Evolutionary conservation across 2,797 vertebrate species (phyloP).

Genomic region (Anguilla megastoma): DNA sequence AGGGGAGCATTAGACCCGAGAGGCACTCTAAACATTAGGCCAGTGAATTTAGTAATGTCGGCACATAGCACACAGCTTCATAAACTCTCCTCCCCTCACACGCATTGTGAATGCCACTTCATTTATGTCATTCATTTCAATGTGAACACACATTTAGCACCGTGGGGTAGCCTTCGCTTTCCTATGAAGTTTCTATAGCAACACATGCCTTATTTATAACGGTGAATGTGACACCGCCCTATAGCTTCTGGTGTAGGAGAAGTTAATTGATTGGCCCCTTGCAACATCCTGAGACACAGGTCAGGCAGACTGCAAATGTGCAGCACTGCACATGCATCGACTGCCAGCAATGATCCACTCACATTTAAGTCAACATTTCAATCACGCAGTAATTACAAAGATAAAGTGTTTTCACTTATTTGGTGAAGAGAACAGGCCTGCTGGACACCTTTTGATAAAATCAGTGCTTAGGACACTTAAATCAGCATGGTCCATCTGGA

Average conservation of each 20-base stretch:
- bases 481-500: background rate
- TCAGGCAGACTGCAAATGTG: background rate
- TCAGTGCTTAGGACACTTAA: background rate
- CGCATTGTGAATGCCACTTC: background rate
- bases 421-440: background rate
- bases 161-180: background rate
- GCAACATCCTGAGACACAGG: background rate
- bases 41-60: background rate
- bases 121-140: constrained; percentile 5
- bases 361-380: background rate
- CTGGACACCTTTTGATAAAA: background rate
- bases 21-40: background rate
- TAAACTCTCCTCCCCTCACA: background rate
- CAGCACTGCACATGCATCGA: background rate
- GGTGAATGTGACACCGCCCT: background rate
- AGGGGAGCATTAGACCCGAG: background rate
- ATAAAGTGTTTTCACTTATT: background rate
- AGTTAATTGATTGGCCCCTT: constrained; percentile 24
- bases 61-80: background rate
- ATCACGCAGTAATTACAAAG: background rate
- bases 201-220: constrained; percentile 22
- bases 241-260: constrained; percentile 6
- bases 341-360: background rate
- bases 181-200: constrained; percentile 31
- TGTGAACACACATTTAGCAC: constrained; percentile 18